A percentile compares a stretch with the other conserved stretches of the same genome.
Conservation (phyloP, 2,113 vertebrate genomes). For the Phocoena phocoena region DNA sequence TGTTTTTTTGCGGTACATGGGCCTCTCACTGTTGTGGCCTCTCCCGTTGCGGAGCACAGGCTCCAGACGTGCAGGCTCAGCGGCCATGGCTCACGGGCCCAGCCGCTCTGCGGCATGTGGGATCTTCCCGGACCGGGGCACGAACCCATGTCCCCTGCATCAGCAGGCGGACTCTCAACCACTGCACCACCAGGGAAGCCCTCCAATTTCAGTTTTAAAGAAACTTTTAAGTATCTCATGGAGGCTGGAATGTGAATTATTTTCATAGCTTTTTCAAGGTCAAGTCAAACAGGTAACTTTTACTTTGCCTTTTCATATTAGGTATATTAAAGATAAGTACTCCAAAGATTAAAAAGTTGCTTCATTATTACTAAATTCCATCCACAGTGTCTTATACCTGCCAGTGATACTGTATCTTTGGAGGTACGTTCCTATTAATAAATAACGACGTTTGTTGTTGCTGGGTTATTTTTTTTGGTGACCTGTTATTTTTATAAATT, state of each 20-base stretch:
- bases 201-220: neutral
- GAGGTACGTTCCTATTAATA: neutral
- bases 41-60: too few species aligned
- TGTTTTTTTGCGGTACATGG: too few species aligned
- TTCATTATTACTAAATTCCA: neutral
- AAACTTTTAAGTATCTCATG: conserved; percentile 37
- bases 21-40: too few species aligned
- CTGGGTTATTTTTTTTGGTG: neutral
- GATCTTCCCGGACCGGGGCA: too few species aligned
- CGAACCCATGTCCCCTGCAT: too few species aligned
- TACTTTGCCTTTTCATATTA: conserved; percentile 38
- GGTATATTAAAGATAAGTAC: neutral
- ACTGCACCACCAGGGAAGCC: too few species aligned
- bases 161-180: too few species aligned
- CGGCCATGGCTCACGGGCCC: too few species aligned
- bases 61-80: too few species aligned
- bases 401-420: neutral
- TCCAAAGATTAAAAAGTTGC: neutral
- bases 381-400: neutral
- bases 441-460: neutral
- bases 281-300: neutral
- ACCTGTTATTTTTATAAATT: conserved; percentile 61
- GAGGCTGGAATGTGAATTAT: conserved; percentile 35
- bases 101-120: too few species aligned
- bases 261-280: conserved; percentile 8